Evolutionary conservation across 2,113 vertebrate species (phyloP), one percentile per base, ranked within the genome.

Genomic region (Dolichallabes microphthalmus): DNA sequence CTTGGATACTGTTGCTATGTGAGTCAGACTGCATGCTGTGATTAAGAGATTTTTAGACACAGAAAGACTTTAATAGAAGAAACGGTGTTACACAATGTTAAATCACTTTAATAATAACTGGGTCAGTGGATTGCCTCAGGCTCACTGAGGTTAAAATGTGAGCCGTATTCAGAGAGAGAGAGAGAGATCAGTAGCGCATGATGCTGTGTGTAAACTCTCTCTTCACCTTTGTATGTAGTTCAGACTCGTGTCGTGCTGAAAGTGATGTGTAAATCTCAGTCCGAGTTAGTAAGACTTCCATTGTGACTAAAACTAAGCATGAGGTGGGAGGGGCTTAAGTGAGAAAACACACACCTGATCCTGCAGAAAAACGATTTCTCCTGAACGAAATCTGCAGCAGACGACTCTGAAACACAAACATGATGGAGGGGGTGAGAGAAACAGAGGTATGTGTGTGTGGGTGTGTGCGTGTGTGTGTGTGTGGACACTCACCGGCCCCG

Each of bases 351-450:
- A 22, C 88, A 99, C 98, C 97, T 96, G 92, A 98, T 96, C 7
- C 96, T 96, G 90, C 98, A 99, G 90, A 98, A 99, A 90, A 99
- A 98, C 6, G 96, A 97, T 83, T 99, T 99, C 91, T 98, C 97
- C 89, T 96, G 96, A 90, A 96, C 93, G 90, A 95, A 96, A 25
- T 98, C 97, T 25, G 95, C 93, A 3, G 94, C 91, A 4, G 95
- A 95, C 20, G 95, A 95, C 86, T 97, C 97, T 99, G 82, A 13
- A 53, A 53, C 22, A 35, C 68, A 87, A 27, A 69, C 12, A 17
- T 4, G 63, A 91, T 85, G 92, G 68, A 71, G 30, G 2, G 12
- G 30, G 27, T 55, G 9, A 69, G 10, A 25, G 32, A 30, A 57
- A 61, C 1, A 61, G 35, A 83, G 35, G 27, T 5, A 8, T 30